Percentiles rank a stretch among this genome's conserved stretches.
phyloP scores from a whole-genome alignment of 2,888 invertebrate genomes.

The Cryptus viduatorius region DNA sequence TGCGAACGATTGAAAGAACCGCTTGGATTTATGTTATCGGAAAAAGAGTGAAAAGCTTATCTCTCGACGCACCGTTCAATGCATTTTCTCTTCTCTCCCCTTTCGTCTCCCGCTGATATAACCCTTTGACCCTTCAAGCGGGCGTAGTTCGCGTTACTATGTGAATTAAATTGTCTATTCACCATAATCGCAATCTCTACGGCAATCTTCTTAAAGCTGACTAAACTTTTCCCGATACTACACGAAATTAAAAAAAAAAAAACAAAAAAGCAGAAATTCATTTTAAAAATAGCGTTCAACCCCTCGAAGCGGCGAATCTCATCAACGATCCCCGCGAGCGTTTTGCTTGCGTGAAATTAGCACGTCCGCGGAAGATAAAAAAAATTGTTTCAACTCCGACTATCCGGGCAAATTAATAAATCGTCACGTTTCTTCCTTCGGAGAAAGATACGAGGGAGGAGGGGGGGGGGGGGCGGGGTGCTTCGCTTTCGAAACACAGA shows the following conservation, averaged over 20 bases:
- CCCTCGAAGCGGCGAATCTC: not conserved
- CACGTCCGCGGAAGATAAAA: not conserved
- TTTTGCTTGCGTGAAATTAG: not conserved
- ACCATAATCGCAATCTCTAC: no score
- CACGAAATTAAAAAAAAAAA: not conserved
- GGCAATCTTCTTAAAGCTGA: no score
- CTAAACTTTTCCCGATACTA: no score
- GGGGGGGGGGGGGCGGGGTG: not conserved
- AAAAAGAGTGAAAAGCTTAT: not conserved
- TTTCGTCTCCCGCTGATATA: no score
- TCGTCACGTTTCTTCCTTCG: not conserved
- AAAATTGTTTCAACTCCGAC: not conserved
- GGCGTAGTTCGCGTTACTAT: no score
- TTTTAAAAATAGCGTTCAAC: not conserved
- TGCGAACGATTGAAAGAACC: constrained; percentile 2
- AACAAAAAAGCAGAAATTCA: not conserved
- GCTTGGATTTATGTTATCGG: not conserved
- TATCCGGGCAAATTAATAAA: not conserved
- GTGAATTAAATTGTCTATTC: no score
- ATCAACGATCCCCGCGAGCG: not conserved
- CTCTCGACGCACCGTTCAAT: no score
- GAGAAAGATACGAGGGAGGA: not conserved
- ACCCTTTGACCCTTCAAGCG: no score
- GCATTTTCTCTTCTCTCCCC: no score
- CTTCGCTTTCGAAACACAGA: not conserved